Base-by-base conservation (phyloP, 2,888 invertebrate species). In the Diarsia brunnea region DNA sequence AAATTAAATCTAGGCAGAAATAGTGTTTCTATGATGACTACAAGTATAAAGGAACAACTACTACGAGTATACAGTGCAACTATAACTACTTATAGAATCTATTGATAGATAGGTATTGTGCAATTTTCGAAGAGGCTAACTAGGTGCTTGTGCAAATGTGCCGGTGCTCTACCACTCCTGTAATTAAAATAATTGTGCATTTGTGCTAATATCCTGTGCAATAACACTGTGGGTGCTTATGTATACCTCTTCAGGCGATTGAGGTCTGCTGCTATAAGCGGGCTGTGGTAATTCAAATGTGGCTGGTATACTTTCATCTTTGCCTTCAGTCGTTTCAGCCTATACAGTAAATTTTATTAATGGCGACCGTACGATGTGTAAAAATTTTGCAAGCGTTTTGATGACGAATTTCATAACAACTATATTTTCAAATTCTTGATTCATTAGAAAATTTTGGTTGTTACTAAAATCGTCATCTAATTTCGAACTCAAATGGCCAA, bases 161-260 rank as follows among this genome's bases (percentile, higher is more conserved):
- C 85, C 77, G 73, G 88, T 90, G 91, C 90, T 87, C 84, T 79
- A 85, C 67, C 75, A 87, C 83, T 87, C 84, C 79, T 87, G 85
- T 77, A 84, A 84, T 64, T 47, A 82, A 81, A 79, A 84, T 82
- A 79, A 80, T 79, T 79, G 92, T 93, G 92, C 91, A 88, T 87
- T 73, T 74, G 91, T 91, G 90, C 90, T 85, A 81, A 89, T 79
- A 87, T 75, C 69, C 73, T 79, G 85, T 88, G 87, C 81, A 77
- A 65, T 76, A 79, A 88, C 81, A 75, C 80, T 77, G 81, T 84
- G 84, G 81, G 90, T 92, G 91, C 92, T 89, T 89, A 91, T 89
- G 89, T 93, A 91, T 96, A 96, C 96, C 96, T 96, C 96, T 82
- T 95, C 93, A 87, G 92, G 89, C 85, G 89, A 88, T 90, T 92